These are phyloP conservation scores for Minunthozetes semirufus DNA, from an alignment of 2,888 invertebrate species.

Conservation along the genomic window DNA sequence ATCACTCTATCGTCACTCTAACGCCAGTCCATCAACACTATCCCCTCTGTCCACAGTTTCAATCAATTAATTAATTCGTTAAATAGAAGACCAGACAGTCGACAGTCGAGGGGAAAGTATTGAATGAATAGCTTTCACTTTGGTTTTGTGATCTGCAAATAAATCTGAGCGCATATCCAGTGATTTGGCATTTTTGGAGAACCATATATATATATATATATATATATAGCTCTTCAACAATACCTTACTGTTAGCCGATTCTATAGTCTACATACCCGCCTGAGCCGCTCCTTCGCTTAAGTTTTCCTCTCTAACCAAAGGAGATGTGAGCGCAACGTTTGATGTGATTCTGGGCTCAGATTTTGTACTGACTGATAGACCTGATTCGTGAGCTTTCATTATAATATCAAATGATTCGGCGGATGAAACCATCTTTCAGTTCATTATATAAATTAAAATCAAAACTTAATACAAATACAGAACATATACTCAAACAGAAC, in stretches of 20 bases:
- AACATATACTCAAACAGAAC: neutral
- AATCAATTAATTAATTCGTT: neutral
- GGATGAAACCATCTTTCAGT: constrained; percentile 7
- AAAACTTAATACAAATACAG: neutral
- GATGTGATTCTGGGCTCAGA: constrained; percentile 61
- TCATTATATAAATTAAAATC: neutral
- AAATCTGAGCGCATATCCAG: constrained; percentile 8
- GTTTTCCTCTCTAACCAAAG: constrained; percentile 69
- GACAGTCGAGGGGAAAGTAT: constrained; percentile 1
- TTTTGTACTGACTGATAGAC: constrained; percentile 72
- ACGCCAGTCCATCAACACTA: constrained; percentile 29
- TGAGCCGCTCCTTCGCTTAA: constrained; percentile 39
- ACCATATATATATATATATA: too few relatives aligned
- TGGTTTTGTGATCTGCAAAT: constrained; percentile 10
- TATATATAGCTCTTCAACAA: neutral
- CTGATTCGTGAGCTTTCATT: constrained; percentile 61
- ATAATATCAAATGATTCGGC: constrained; percentile 30
- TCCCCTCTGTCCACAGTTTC: neutral
- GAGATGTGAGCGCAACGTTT: constrained; percentile 83
- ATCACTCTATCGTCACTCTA: constrained; percentile 26
- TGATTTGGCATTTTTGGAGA: neutral
- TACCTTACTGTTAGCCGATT: neutral
- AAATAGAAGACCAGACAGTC: neutral
- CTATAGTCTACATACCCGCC: constrained; percentile 33
- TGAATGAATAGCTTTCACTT: neutral